Percentiles rank a stretch among this genome's conserved stretches.
These are phyloP conservation scores for Brachypodius melanocephalos DNA, from an alignment of 2,113 vertebrate genomes.

Conservation along the genomic window DNA sequence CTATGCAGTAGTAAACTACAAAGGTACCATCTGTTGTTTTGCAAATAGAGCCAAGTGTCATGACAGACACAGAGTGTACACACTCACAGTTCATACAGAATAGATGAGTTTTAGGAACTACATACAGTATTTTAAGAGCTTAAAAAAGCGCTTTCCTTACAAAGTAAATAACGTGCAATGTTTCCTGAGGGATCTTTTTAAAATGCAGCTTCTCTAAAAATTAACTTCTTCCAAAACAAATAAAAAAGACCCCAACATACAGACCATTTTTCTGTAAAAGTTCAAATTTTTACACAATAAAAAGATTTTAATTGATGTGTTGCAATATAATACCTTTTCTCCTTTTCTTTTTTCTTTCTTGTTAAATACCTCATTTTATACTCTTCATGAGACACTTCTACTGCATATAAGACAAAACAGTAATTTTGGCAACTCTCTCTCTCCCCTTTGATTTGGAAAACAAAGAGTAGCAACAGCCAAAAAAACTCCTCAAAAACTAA, in stretches of 20 bases:
- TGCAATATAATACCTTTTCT: background rate
- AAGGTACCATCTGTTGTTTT: background rate
- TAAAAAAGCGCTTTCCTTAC: background rate
- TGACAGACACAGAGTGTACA: background rate
- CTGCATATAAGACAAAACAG: background rate
- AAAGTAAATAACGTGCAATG: background rate
- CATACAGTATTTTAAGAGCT: background rate
- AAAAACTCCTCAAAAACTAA: background rate
- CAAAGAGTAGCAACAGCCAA: background rate
- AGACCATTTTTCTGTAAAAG: background rate
- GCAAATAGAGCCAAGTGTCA: background rate
- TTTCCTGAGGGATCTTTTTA: background rate
- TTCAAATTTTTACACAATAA: background rate
- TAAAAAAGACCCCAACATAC: background rate
- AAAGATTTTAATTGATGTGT: background rate
- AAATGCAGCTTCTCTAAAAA: background rate
- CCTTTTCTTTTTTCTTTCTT: background rate
- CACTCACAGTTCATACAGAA: accelerated
- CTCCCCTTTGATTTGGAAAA: background rate
- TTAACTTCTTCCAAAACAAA: background rate
- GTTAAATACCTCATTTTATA: background rate
- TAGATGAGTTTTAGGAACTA: background rate
- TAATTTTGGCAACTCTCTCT: background rate
- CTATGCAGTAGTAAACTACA: background rate
- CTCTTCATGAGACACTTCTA: background rate